Base-by-base conservation (phyloP, 2,888 invertebrate genomes). In the Horisme vitalbata region DNA sequence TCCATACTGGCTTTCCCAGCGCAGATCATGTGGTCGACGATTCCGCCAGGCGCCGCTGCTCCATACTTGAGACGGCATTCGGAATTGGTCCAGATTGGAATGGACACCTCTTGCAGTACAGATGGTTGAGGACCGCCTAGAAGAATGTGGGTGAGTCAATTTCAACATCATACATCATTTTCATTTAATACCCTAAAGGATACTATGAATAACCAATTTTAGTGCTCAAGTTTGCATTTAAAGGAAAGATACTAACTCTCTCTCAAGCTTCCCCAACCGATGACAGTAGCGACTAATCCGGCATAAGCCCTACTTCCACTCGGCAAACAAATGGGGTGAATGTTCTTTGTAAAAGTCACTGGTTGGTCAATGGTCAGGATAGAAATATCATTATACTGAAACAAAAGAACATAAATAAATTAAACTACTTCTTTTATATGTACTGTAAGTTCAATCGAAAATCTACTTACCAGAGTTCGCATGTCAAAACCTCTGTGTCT, bases 261-360 rank as follows among this genome's bases (percentile, higher is more conserved):
- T 66, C 93, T 86, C 55, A 95, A 85, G 66, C 96, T 96, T 32
- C 96, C 97, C 97, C 97, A 97, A 27, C 97, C 97, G 45, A 96
- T 95, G 2, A 97, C 96, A 0, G 95, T 96, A 1, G 93, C 96
- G 7, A 92, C 90, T 55, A 92, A 91, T 1, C 95, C 95, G 21
- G 92, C 89, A 68, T 94, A 96, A 1, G 91, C 91, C 34, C 90
- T 83, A 4, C 90, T 79, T 8, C 92, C 91, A 7, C 76, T 65
- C 4, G 96, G 95, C 59, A 97, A 76, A 66, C 97, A 97, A 46
- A 97, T 93, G 0, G 96, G 95, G 48, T 94, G 91, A 48, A 96
- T 92, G 59, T 92, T 92, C 63, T 92, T 92, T 1, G 92, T 91
- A 72, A 94, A 96, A 26, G 91, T 80, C 2, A 96, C 94, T 0